Base-by-base conservation (phyloP, 2,888 invertebrate genomes). In the Brachyptera putata region DNA sequence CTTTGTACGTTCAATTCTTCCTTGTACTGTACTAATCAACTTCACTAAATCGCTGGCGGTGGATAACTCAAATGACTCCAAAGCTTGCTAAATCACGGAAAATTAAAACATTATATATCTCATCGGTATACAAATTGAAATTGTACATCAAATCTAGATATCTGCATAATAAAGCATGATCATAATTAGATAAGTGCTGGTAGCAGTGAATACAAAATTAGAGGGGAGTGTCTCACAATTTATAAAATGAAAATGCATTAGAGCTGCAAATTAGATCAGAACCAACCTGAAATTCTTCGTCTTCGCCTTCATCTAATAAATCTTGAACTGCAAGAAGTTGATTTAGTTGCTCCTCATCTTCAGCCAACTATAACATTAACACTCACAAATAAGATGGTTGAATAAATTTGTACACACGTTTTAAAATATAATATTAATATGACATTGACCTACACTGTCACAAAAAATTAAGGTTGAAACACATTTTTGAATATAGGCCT, bases 271-370 rank as follows among this genome's bases (percentile, higher is more conserved):
- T 7, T 11, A 11, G 18, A 43, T 14, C 16, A 39, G 13, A 4
- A 36, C 60, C 60, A 65, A 74, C 73, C 66, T 70, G 68, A 65
- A 85, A 86, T 69, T 89, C 87, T 57, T 85, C 84, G 9, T 84
- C 82, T 66, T 89, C 86, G 0, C 86, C 86, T 69, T 87, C 86
- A 66, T 91, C 88, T 61, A 89, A 79, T 68, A 87, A 76, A 67
- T 87, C 91, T 74, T 91, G 86, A 61, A 93, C 81, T 48, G 85
- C 83, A 50, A 87, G 75, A 26, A 95, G 74, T 67, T 89, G 86
- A 69, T 85, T 85, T 36, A 95, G 73, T 70, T 89, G 89, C 66
- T 93, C 90, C 71, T 95, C 93, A 70, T 95, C 95, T 70, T 91
- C 91, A 2, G 87, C 87, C 25, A 95, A 77, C 83, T 83, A 66